These are phyloP conservation scores for Alentia gelatinosa DNA, from an alignment of 2,888 invertebrate species.

Conservation along the genomic window DNA sequence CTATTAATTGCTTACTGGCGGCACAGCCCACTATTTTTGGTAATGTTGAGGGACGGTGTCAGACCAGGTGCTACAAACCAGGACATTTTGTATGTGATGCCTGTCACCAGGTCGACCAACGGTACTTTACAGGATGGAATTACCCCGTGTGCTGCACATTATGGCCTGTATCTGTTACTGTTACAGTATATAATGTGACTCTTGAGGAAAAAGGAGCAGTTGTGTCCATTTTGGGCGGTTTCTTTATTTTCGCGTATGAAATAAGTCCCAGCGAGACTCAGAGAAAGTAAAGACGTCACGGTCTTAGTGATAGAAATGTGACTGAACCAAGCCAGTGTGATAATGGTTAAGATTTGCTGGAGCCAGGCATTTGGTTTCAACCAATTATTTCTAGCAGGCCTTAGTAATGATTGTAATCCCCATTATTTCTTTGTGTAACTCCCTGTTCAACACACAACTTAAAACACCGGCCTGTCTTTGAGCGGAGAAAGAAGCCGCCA, in stretches of 20 bases:
- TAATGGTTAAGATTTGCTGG: neutral
- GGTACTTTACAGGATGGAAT: neutral
- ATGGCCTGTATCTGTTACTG: neutral
- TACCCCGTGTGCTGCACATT: neutral
- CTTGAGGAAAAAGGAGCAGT: neutral
- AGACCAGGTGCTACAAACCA: constrained; percentile 3
- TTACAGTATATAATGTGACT: neutral
- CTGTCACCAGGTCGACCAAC: neutral
- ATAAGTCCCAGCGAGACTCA: constrained; percentile 5
- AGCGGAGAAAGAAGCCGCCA: no score
- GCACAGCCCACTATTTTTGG: constrained; percentile 6
- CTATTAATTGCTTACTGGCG: neutral
- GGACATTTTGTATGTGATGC: neutral
- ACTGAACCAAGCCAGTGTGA: constrained; percentile 16
- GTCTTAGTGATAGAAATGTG: neutral
- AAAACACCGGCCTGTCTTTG: no score
- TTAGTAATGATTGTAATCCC: no score
- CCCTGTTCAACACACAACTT: no score
- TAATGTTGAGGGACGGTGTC: neutral
- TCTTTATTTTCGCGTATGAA: neutral
- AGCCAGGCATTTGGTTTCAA: neutral
- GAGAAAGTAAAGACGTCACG: neutral
- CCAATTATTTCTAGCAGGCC: neutral
- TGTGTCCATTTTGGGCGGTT: neutral
- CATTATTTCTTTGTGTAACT: no score